These are phyloP conservation scores for Eupithecia subumbrata DNA, from an alignment of 2,888 invertebrate genomes.

Conservation along the genomic window DNA sequence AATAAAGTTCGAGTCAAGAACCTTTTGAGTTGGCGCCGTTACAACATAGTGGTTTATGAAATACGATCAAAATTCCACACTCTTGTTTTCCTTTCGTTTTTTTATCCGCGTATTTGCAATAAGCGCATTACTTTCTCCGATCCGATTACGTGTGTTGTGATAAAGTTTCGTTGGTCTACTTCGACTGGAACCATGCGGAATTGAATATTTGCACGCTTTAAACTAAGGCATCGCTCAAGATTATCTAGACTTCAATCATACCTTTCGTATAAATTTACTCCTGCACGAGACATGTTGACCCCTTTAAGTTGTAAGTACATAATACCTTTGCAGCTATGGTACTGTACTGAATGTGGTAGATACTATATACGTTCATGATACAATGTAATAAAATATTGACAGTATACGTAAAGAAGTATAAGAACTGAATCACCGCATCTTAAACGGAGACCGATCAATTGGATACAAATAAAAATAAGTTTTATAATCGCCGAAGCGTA, in stretches of 20 bases:
- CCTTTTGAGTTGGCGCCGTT: slow-evolving; percentile 58
- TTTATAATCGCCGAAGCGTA: slow-evolving; percentile 66
- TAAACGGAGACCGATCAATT: slow-evolving; percentile 42
- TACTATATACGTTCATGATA: not conserved
- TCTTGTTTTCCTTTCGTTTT: slow-evolving; percentile 76
- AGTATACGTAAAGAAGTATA: slow-evolving; percentile 18
- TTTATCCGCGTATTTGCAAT: slow-evolving; percentile 62
- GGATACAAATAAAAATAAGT: slow-evolving; percentile 50
- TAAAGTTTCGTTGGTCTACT: slow-evolving; percentile 63
- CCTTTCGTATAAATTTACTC: not conserved
- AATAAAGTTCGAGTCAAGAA: slow-evolving; percentile 57
- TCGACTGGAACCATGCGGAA: slow-evolving; percentile 56
- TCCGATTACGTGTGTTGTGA: slow-evolving; percentile 70
- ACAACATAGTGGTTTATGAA: slow-evolving; percentile 66
- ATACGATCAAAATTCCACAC: slow-evolving; percentile 71
- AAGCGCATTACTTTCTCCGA: slow-evolving; percentile 77
- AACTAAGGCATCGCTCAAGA: slow-evolving; percentile 19
- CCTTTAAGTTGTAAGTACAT: not conserved
- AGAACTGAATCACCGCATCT: slow-evolving; percentile 27
- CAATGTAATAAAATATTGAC: not conserved
- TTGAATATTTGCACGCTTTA: slow-evolving; percentile 44
- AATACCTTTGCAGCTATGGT: not conserved
- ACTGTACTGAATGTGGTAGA: not conserved
- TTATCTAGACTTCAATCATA: slow-evolving; percentile 5
- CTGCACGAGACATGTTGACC: not conserved